These are phyloP conservation scores for Leiothrix lutea DNA, from an alignment of 2,113 vertebrate genomes.

Conservation along the genomic window DNA sequence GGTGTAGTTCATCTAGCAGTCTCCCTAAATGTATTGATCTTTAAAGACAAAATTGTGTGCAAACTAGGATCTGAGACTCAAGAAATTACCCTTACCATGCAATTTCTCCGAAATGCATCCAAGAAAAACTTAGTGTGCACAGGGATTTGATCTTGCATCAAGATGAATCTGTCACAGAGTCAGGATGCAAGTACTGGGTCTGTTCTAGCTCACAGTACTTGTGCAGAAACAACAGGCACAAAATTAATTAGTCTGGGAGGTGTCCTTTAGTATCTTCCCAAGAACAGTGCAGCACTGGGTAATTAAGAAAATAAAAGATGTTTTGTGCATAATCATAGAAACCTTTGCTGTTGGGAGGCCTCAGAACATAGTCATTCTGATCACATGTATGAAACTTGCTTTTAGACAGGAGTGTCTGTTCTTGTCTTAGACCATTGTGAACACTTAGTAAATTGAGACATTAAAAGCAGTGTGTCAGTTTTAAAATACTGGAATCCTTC, in stretches of 20 bases:
- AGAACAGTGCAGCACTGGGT: accelerated
- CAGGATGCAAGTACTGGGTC: background rate
- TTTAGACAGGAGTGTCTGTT: background rate
- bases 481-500: background rate
- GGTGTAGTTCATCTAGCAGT: background rate
- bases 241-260: background rate
- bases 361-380: background rate
- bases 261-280: background rate
- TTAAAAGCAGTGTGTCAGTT: background rate
- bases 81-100: background rate
- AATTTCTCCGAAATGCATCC: background rate
- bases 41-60: background rate
- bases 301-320: background rate
- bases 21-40: background rate
- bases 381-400: background rate
- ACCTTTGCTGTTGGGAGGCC: background rate
- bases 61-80: background rate
- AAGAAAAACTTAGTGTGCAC: background rate
- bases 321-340: background rate
- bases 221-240: background rate
- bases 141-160: background rate
- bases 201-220: background rate
- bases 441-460: background rate
- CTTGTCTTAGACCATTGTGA: background rate
- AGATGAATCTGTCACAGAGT: background rate